These are phyloP conservation scores for Nemurella pictetii DNA, from an alignment of 2,888 invertebrate genomes.

Conservation along the genomic window DNA sequence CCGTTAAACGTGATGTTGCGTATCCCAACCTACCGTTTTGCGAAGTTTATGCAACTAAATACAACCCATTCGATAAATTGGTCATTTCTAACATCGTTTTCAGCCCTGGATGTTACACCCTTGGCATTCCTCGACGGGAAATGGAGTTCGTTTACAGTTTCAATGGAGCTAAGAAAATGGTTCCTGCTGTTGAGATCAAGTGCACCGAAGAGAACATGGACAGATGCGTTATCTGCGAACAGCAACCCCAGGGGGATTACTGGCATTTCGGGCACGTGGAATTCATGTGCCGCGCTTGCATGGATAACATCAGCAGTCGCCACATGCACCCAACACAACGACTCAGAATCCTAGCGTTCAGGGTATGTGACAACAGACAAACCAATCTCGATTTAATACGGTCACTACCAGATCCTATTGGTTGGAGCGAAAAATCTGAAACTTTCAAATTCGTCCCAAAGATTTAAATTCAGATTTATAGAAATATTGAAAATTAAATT, in stretches of 20 bases:
- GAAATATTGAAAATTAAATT: too few relatives aligned
- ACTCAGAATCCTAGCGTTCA: background rate
- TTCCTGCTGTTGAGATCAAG: slow-evolving; percentile 53
- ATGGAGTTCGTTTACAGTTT: slow-evolving; percentile 51
- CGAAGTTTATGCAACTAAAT: too few relatives aligned
- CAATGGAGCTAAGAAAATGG: slow-evolving; percentile 52
- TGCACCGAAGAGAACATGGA: slow-evolving; percentile 53
- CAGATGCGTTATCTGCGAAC: slow-evolving; percentile 52
- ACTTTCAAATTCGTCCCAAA: too few relatives aligned
- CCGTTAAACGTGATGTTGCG: too few relatives aligned
- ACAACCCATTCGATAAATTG: background rate
- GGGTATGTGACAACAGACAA: too few relatives aligned
- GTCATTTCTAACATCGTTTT: background rate
- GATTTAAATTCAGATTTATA: too few relatives aligned
- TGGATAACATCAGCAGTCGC: slow-evolving; percentile 47
- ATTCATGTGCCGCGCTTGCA: slow-evolving; percentile 55
- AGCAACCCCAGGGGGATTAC: slow-evolving; percentile 54
- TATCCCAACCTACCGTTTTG: too few relatives aligned
- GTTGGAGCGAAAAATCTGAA: too few relatives aligned
- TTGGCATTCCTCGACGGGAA: background rate
- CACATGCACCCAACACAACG: background rate
- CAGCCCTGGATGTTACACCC: slow-evolving; percentile 14
- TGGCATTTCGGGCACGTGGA: slow-evolving; percentile 51
- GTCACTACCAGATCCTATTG: too few relatives aligned
- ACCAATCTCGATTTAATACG: too few relatives aligned